phyloP scores from a whole-genome alignment of 2,113 vertebrate genomes.

The Brevimyrus niger region DNA sequence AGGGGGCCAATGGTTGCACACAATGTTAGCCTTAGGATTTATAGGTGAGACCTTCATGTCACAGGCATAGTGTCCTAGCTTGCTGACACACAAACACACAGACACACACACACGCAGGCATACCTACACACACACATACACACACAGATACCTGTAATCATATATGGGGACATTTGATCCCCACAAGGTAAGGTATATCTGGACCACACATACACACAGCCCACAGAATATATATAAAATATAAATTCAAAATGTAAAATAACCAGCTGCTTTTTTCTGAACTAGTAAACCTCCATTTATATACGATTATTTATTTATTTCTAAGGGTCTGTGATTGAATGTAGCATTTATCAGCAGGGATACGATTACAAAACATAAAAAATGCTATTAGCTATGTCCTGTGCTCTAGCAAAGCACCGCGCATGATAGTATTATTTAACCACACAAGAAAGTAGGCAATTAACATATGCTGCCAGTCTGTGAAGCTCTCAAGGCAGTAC shows the following conservation, averaged over 20 bases:
- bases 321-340: background rate
- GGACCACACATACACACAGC: background rate
- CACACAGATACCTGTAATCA: background rate
- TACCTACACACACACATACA: background rate
- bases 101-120: no score
- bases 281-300: background rate
- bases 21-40: background rate
- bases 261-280: background rate
- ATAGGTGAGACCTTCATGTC: background rate
- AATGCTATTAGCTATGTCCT: background rate
- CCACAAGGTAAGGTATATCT: no score
- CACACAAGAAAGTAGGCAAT: background rate
- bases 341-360: background rate
- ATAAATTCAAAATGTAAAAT: background rate
- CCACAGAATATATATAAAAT: background rate
- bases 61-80: background rate
- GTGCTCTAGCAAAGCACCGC: background rate
- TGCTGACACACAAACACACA: background rate
- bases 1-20: background rate
- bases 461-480: background rate
- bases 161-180: no score
- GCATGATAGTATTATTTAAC: background rate
- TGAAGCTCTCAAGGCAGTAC: background rate
- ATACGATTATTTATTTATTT: background rate
- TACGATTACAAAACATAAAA: background rate